Evolutionary conservation across 2,888 invertebrate species (phyloP), one percentile per base, ranked within the genome.

Genomic region (Hypercompe scribonia): DNA sequence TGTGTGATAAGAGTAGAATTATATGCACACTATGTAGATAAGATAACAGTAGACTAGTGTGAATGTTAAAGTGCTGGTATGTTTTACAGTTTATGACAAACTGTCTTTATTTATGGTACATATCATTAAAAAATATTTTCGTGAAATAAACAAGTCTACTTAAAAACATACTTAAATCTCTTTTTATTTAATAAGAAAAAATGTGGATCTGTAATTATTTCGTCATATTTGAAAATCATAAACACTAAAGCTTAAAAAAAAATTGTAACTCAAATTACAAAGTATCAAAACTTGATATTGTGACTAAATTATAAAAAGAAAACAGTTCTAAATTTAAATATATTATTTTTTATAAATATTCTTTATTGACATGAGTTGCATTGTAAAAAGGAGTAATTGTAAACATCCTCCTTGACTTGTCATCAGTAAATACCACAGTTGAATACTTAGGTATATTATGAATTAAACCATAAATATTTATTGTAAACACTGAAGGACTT

Each of bases 1-100:
- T 75, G 31, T 42, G 31, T 71, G 78, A 84, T 83, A 81, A 76
- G 71, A 73, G 54, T 54, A 31, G 58, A 78, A 83, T 81, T 78
- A 78, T 72, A 74, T 78, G 71, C 74, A 70, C 36, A 66, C 67
- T 74, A 42, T 18, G 2, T 46, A 68, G 81, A 82, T 78, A 71
- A 76, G 73, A 83, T 78, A 72, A 65, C 11, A 66, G 18, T 33
- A 28, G 42, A 42, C 42, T 42, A 39, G 7, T 78, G 70, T 75
- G 70, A 79, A 76, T 79, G 75, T 64, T 66, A 75, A 58, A 36
- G 24, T 64, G 31, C 39, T 64, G 46, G 24, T 34, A 63, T 65
- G 24, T 65, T 24, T 71, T 21, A 50, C 18, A 18, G 24, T 68
- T 66, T 28, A 34, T 68, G 50, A 4, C 15, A 13, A 65, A 68